Percentiles rank a stretch among this genome's conserved stretches.
Evolutionary conservation across 2,797 vertebrate species (phyloP).

Genomic region (Sebastes flavidus): DNA sequence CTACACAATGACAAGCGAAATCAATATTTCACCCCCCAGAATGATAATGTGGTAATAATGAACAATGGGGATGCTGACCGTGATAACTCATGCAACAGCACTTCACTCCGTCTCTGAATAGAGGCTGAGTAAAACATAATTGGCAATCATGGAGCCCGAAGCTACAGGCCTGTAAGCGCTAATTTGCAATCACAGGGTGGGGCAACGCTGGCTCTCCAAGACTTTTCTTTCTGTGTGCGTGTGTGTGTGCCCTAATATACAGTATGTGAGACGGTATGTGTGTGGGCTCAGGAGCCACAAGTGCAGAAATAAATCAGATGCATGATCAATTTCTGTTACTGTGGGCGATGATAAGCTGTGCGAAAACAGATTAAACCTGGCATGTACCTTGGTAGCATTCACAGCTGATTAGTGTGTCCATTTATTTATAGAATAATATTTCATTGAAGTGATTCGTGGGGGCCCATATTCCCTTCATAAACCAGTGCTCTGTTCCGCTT

Average conservation of each 20-base stretch:
- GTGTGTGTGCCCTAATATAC: background rate
- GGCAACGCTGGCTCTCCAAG: background rate
- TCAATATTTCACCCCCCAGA: constrained; percentile 59
- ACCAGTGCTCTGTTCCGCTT: background rate
- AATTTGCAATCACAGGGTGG: constrained; percentile 70
- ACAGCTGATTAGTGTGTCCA: constrained; percentile 35
- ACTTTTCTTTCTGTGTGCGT: background rate
- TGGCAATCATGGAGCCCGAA: constrained; percentile 68
- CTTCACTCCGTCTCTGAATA: constrained; percentile 45
- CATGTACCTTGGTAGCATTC: constrained; percentile 36
- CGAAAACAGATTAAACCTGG: constrained; percentile 38
- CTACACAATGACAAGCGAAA: constrained; percentile 41
- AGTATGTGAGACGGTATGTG: background rate
- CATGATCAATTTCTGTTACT: constrained; percentile 45
- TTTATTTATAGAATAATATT: constrained; percentile 39
- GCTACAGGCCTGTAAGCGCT: constrained; percentile 47
- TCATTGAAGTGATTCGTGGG: background rate
- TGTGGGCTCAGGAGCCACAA: constrained; percentile 16
- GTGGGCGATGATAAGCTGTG: constrained; percentile 31
- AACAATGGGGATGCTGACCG: constrained; percentile 57
- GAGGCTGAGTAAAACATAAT: constrained; percentile 68
- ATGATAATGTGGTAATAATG: constrained; percentile 65
- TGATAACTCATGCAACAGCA: constrained; percentile 44
- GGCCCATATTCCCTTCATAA: background rate
- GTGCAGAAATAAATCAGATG: constrained; percentile 39